Base-by-base conservation (phyloP, 2,888 invertebrate genomes). In the Metallyticus violacea region DNA sequence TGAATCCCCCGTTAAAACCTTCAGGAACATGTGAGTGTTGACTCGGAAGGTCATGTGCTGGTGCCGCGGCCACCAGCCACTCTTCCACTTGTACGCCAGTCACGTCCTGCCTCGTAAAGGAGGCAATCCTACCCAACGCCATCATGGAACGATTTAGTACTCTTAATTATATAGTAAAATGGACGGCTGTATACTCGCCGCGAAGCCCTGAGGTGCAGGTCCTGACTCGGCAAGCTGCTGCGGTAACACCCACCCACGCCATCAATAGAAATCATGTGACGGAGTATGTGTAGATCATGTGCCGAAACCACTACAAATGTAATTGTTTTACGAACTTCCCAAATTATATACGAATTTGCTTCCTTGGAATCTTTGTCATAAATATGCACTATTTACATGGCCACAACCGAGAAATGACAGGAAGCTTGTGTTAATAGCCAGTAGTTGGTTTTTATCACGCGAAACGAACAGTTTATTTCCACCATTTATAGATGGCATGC, bases 81-180 rank as follows among this genome's bases (percentile, higher is more conserved):
- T 62, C 28, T 22, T 81, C 83, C 25, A 26, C 78, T 30, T 62
- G 77, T 30, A 86, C 79, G 22, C 83, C 26, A 82, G 83, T 86
- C 86, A 86, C 86, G 86, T 86, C 26, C 81, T 81, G 26, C 80
- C 30, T n/a, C 25, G 77, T 28, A 86, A 29, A 77, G 77, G 79
- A 79, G 85, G 40, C 77, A 78, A 77, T 86, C 29, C 81, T 29
- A 26, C 9, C 86, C 40, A 27, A 28, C 78, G 30, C 79, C 78
- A 79, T 76, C 28, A 77, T 85, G 80, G 30, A 79, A 77, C 86
- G 86, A 86, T 86, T 86, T 86, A 86, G 86, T 86, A 79, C 85
- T 86, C 85, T 85, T 86, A 86, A 86, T 86, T 86, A 86, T 86
- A 86, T 82, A 86, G 86, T 83, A 86, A 86, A 84, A 83, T 40